Base-by-base conservation (phyloP, 2,888 invertebrate genomes). In the Tortrix viridana region DNA sequence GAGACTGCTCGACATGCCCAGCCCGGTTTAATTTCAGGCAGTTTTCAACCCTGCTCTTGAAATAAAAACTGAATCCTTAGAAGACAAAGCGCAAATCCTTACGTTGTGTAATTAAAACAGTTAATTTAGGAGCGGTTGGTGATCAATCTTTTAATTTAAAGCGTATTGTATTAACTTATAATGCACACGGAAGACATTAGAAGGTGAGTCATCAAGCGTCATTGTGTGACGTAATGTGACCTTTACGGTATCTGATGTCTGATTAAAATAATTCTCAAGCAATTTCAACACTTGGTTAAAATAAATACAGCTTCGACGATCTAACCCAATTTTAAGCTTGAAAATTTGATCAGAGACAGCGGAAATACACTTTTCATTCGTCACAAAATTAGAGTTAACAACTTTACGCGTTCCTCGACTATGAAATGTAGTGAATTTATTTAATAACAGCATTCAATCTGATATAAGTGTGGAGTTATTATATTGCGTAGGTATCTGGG, bases 401-500 rank as follows among this genome's bases (percentile, higher is more conserved):
- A 61, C 49, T 62, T 56, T 26, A 47, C 50, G 47, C 56, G 50
- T 56, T 18, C 44, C 26, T 37, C 57, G 41, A 12, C 16, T 23
- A 43, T 60, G 56, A 50, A 52, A 61, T 56, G 32, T 38, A 53
- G 50, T 47, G 60, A 56, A 48, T 52, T 47, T 66, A 63, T 46
- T 55, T 46, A 55, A 54, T 67, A 69, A 60, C 68, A 61, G 68
- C 67, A 65, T 47, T 59, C 68, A 69, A 71, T 74, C 57, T 67
- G 67, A 69, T 69, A 72, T 67, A 69, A 72, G 65, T 65, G 56
- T 69, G 69, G 67, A 62, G 73, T 72, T 76, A 80, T 78, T 75
- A 75, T 71, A 32, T 32, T 48, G 53, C 41, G 47, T 52, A 58
- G 58, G 58, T 53, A 63, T 71, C 71, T 67, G 67, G 66, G 68